phyloP scores from a whole-genome alignment of 2,888 invertebrate species.

The Brassicogethes aeneus region DNA sequence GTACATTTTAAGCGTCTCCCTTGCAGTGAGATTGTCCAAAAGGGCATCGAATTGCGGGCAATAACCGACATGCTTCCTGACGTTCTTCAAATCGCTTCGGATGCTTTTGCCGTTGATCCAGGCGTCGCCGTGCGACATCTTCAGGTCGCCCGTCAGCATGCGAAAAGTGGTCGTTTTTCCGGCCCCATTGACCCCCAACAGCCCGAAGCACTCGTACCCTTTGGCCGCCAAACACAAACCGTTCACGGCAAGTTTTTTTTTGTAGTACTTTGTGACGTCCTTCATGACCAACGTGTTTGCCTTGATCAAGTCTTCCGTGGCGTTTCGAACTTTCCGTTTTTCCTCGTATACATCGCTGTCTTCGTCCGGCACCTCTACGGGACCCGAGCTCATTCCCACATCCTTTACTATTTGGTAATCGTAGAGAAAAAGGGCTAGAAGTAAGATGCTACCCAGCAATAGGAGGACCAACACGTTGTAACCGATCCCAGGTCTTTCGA shows the following conservation, averaged over 20 bases:
- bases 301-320: conserved; percentile 33
- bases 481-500: conserved; percentile 56
- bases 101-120: conserved; percentile 45
- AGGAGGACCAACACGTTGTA: conserved; percentile 55
- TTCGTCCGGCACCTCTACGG: conserved; percentile 21
- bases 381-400: background rate
- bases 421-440: conserved; percentile 51
- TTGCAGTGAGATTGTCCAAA: conserved; percentile 46
- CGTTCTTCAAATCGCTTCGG: conserved; percentile 45
- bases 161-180: conserved; percentile 86
- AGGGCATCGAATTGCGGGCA: conserved; percentile 52
- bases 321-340: conserved; percentile 40
- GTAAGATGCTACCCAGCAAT: conserved; percentile 48
- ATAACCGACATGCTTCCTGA: conserved; percentile 49
- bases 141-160: conserved; percentile 80
- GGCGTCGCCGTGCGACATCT: conserved; percentile 60
- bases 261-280: conserved; percentile 65
- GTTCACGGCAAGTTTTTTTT: conserved; percentile 65
- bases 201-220: conserved; percentile 70
- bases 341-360: conserved; percentile 51
- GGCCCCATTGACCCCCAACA: conserved; percentile 79
- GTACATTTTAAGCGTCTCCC: conserved; percentile 46
- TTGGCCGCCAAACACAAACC: conserved; percentile 54
- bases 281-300: conserved; percentile 51
- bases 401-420: conserved; percentile 47